Evolutionary conservation across 1,140 invertebrate species (phyloP).

Genomic region (Drosophila sulfurigaster): DNA sequence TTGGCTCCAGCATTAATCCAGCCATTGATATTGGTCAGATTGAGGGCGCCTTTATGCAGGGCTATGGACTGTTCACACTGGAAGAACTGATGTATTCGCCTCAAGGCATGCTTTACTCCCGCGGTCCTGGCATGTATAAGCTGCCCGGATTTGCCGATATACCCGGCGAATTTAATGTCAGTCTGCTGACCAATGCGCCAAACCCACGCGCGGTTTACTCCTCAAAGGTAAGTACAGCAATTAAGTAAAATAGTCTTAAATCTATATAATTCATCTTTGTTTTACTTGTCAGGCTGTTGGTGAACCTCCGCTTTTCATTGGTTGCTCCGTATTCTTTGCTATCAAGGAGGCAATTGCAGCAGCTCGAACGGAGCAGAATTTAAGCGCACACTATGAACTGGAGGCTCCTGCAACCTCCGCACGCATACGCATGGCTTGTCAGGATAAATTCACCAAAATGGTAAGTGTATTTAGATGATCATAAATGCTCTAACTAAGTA

Average conservation of each 20-base stretch:
- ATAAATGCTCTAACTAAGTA: not conserved
- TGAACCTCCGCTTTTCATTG: constrained; percentile 96
- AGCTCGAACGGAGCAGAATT: constrained; percentile 90
- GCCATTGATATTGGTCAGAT: constrained; percentile 98
- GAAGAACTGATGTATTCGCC: constrained; percentile 96
- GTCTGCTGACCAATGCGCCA: constrained; percentile 93
- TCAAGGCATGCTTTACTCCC: constrained; percentile 91
- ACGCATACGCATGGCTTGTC: constrained; percentile 95
- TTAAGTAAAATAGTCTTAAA: too few species aligned
- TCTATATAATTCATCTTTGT: not conserved
- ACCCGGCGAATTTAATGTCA: constrained; percentile 96
- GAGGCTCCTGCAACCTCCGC: constrained; percentile 95
- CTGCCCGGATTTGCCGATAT: constrained; percentile 96
- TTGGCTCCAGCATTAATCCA: constrained; percentile 95
- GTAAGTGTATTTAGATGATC: constrained; percentile 85
- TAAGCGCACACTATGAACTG: constrained; percentile 88
- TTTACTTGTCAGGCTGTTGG: constrained; percentile 90
- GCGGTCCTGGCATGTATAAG: constrained; percentile 97
- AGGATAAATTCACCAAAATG: constrained; percentile 92
- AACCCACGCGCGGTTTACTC: constrained; percentile 97
- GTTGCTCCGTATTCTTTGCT: constrained; percentile 94
- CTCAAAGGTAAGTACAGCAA: constrained; percentile 90
- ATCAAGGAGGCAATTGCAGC: constrained; percentile 95
- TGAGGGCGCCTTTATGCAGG: constrained; percentile 97
- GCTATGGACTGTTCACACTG: constrained; percentile 95